phyloP scores from a whole-genome alignment of 2,888 invertebrate genomes.

The Agriotes lineatus region DNA sequence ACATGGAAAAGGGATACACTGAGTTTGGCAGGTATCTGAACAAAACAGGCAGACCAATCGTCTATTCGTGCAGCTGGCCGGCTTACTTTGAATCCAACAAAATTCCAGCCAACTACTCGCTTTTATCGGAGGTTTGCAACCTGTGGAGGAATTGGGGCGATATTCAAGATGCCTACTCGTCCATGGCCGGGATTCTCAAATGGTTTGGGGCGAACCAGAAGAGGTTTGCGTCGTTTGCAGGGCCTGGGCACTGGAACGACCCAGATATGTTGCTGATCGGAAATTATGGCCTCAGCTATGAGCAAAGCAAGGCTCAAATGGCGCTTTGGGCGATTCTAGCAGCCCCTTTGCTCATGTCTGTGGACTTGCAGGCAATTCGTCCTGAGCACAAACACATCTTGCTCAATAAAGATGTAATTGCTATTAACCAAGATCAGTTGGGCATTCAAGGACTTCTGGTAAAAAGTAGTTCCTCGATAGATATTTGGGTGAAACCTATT shows the following conservation, averaged over 20 bases:
- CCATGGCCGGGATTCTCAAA: conserved; percentile 69
- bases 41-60: conserved; percentile 76
- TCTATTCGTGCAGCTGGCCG: conserved; percentile 86
- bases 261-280: conserved; percentile 75
- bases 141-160: conserved; percentile 75
- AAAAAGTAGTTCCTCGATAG: conserved; percentile 56
- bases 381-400: conserved; percentile 71
- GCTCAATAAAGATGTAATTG: conserved; percentile 71
- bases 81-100: conserved; percentile 73
- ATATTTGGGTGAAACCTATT: conserved; percentile 72
- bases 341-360: conserved; percentile 76
- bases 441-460: conserved; percentile 70
- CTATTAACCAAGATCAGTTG: conserved; percentile 74
- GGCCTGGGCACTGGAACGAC: conserved; percentile 78
- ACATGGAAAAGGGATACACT: conserved; percentile 68
- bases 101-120: conserved; percentile 70
- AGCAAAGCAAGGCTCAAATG: conserved; percentile 77
- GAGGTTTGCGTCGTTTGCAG: conserved; percentile 68
- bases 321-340: conserved; percentile 78
- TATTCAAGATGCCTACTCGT: conserved; percentile 73
- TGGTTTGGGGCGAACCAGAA: conserved; percentile 74
- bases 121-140: conserved; percentile 71
- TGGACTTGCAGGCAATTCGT: conserved; percentile 70
- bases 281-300: conserved; percentile 71
- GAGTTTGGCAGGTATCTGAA: conserved; percentile 74